Evolutionary conservation across 2,888 invertebrate species (phyloP).

Genomic region (Aradus depressus): DNA sequence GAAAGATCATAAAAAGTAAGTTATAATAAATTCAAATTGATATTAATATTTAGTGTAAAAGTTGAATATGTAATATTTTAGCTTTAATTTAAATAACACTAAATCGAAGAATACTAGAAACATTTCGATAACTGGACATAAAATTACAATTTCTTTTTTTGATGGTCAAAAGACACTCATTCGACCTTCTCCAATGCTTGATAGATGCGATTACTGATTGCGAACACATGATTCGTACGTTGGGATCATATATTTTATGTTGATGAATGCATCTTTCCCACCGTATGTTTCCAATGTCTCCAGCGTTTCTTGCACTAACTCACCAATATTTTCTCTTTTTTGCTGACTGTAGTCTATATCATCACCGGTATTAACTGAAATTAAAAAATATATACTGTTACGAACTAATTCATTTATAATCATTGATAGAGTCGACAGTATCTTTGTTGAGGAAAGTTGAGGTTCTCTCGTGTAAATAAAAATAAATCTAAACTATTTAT

Average conservation of each 20-base stretch:
- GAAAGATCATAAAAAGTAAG: too few species aligned
- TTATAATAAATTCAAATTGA: too few species aligned
- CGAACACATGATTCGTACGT: constrained; percentile 88
- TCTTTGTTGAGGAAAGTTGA: too few species aligned
- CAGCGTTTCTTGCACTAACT: constrained; percentile 83
- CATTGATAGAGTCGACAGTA: too few species aligned
- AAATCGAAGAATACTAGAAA: neutral
- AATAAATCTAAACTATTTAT: too few species aligned
- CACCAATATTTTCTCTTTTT: constrained; percentile 75
- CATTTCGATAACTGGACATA: neutral
- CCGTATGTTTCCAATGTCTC: constrained; percentile 84
- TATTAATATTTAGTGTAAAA: neutral
- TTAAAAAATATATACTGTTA: neutral
- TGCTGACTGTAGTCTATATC: constrained; percentile 83
- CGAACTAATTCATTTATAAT: too few species aligned
- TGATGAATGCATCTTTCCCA: constrained; percentile 92
- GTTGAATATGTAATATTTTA: neutral
- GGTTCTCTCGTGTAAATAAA: too few species aligned
- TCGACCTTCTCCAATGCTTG: too few species aligned
- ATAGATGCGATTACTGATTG: too few species aligned
- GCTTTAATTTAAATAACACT: neutral
- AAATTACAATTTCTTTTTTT: too few species aligned
- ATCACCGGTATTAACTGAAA: constrained; percentile 74
- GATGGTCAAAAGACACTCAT: too few species aligned
- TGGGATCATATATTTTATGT: constrained; percentile 96